Evolutionary conservation across 2,797 vertebrate species (phyloP).

Genomic region (Gobionotothen gibberifrons): DNA sequence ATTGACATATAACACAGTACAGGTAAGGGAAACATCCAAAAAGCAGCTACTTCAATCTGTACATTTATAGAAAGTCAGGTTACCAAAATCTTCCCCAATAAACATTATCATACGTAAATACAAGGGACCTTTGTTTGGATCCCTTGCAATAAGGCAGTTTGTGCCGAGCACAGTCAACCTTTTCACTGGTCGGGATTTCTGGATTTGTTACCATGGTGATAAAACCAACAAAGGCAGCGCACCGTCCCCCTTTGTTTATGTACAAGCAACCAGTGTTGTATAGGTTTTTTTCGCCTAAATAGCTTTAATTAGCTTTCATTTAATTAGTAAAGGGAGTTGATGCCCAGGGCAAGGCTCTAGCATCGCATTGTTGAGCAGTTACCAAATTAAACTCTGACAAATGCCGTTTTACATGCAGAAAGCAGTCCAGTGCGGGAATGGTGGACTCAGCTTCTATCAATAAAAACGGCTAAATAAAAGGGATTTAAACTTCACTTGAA

Average conservation of each 20-base stretch:
- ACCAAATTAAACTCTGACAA: conserved; percentile 57
- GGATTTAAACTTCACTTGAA: background rate
- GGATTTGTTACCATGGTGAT: conserved; percentile 19
- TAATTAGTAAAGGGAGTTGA: conserved; percentile 71
- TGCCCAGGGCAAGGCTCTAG: conserved; percentile 64
- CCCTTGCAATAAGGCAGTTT: background rate
- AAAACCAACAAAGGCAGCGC: background rate
- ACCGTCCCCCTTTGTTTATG: conserved; percentile 2
- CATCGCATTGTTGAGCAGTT: conserved; percentile 48
- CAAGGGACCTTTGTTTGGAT: background rate
- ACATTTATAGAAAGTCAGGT: background rate
- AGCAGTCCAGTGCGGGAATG: background rate
- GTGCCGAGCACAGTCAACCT: background rate
- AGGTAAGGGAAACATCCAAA: too few species aligned
- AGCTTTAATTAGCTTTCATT: conserved; percentile 78
- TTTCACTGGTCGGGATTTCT: conserved; percentile 11
- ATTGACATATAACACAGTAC: too few species aligned
- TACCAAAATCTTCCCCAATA: background rate
- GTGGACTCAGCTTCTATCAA: background rate
- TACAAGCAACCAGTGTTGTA: conserved; percentile 60
- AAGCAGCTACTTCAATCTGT: too few species aligned
- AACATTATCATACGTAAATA: background rate
- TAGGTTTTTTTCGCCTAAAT: conserved; percentile 77
- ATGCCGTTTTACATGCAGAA: conserved; percentile 27
- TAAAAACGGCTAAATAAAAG: background rate